Evolutionary conservation across 2,888 invertebrate species (phyloP), one percentile per base, ranked within the genome.

Genomic region (Drosophila meridionalis): DNA sequence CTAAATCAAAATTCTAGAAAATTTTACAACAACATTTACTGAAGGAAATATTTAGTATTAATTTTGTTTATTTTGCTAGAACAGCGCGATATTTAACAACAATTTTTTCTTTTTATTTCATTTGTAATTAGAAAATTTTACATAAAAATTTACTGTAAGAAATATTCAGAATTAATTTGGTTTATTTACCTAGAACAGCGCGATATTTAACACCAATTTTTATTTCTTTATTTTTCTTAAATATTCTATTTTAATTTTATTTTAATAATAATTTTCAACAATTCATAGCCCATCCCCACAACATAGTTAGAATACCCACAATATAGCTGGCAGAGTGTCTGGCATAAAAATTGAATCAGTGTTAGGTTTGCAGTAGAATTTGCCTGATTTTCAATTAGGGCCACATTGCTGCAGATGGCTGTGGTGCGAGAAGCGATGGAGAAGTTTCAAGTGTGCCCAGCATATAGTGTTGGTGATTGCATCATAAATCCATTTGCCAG

Each of bases 341-440:
- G 60, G 78, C 50, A 74, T 74, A 68, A 52, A 74, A 74, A 67
- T 8, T 74, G 73, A 80, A 83, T 83, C 76, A 78, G 78, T 78
- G 76, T 70, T 61, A n/a, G 59, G 43, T 48, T 66, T 56, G 58
- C 68, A 71, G 69, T 69, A 57, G 64, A 58, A 64, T 62, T 78
- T 66, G 66, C 69, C 48, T 76, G 81, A 75, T 81, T 81, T 75
- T 57, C 56, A 73, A 52, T 69, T 62, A 62, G 58, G 64, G 74
- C 69, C 58, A 69, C 63, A 59, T 60, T 56, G 20, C 61, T 36
- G 48, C 6, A 32, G 43, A 55, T 45, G 42, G 66, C 59, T 47
- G 40, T 59, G 71, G 20, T 58, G 63, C 58, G 30, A 65, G 59
- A 47, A 52, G 52, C 63, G 69, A 66, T 60, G 55, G 71, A 61